phyloP scores from a whole-genome alignment of 2,113 vertebrate species.

The Engraulis encrasicolus region DNA sequence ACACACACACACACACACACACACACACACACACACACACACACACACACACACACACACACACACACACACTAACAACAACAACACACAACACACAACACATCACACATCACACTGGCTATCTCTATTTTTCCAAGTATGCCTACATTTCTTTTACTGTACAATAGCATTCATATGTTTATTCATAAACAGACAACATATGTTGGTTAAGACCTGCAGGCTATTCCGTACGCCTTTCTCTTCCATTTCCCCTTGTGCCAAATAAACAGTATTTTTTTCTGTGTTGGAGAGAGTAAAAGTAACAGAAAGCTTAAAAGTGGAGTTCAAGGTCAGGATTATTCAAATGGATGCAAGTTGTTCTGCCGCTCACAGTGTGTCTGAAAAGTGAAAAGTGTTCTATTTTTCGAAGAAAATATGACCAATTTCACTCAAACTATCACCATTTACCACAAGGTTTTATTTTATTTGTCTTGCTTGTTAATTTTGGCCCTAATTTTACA shows the following conservation, averaged over 20 bases:
- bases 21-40: background rate
- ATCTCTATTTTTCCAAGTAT: background rate
- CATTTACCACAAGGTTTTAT: no score
- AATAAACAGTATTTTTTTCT: background rate
- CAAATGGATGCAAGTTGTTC: background rate
- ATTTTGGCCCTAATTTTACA: no score
- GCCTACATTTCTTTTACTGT: background rate
- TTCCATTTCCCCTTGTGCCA: background rate
- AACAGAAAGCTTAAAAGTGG: background rate
- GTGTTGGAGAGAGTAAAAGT: background rate
- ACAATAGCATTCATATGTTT: background rate
- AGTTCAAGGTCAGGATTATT: background rate
- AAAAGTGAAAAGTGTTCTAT: no score
- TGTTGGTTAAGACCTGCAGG: background rate
- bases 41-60: background rate
- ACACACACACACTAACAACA: background rate
- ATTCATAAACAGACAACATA: slow-evolving; percentile 4
- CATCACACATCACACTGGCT: slow-evolving; percentile 14
- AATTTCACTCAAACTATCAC: no score
- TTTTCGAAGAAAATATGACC: no score
- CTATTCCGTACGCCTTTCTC: background rate
- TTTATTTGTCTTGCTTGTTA: no score
- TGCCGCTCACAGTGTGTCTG: no score
- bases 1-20: slow-evolving; percentile 4
- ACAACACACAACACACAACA: background rate